Percentiles rank a stretch among this genome's conserved stretches.
phyloP scores from a whole-genome alignment of 2,797 vertebrate species.

The Halcyon leucocephala region DNA sequence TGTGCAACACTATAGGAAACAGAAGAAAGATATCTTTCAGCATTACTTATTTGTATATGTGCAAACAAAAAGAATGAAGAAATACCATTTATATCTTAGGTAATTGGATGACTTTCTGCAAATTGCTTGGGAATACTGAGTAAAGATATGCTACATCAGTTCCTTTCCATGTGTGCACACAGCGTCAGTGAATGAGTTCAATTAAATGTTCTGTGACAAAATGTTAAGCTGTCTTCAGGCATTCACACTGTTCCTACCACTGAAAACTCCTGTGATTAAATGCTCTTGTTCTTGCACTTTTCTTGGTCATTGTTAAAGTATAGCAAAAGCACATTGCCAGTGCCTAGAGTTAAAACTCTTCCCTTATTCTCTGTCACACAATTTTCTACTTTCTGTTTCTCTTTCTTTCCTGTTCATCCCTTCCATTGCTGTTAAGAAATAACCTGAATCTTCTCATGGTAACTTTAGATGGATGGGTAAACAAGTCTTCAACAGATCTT shows the following conservation, averaged over 20 bases:
- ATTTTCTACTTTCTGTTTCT: neutral
- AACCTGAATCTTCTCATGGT: neutral
- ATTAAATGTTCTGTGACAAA: neutral
- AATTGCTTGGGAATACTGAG: neutral
- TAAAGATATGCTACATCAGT: neutral
- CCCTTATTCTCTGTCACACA: neutral
- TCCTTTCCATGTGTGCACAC: neutral
- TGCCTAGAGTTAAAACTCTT: neutral
- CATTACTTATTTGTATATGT: neutral
- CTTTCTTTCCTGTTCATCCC: neutral
- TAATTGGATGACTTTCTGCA: neutral
- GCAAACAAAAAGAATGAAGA: neutral
- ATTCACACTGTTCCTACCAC: neutral
- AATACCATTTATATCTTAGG: conserved; percentile 1
- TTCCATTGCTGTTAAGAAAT: neutral
- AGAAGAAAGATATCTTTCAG: conserved; percentile 55
- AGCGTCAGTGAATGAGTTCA: neutral
- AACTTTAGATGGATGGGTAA: neutral
- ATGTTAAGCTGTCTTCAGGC: neutral
- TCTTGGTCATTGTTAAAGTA: neutral
- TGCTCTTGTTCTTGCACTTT: neutral
- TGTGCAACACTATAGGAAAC: conserved; percentile 50
- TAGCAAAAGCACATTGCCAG: neutral
- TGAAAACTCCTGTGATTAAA: neutral
- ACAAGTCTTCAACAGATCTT: neutral